These are phyloP conservation scores for Chaenogobius annularis DNA, from an alignment of 2,113 vertebrate species.

Conservation along the genomic window DNA sequence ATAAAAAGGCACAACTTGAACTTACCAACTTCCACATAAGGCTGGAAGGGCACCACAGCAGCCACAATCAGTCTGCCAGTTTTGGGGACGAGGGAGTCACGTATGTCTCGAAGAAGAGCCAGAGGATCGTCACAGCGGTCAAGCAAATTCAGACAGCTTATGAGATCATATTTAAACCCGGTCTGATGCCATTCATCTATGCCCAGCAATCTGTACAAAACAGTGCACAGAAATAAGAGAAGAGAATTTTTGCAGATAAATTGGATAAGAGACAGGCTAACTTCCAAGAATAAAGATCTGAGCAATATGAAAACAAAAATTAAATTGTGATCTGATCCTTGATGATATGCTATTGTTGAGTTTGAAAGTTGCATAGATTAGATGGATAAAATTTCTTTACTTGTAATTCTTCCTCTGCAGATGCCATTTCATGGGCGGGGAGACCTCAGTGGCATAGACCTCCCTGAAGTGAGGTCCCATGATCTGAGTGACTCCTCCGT, in stretches of 20 bases:
- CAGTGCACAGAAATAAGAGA: neutral
- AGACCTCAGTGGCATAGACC: constrained; percentile 93
- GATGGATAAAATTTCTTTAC: constrained; percentile 58
- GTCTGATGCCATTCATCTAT: constrained; percentile 92
- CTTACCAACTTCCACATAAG: constrained; percentile 94
- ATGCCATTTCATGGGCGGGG: constrained; percentile 95
- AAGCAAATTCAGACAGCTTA: constrained; percentile 97
- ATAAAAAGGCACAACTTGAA: constrained; percentile 3
- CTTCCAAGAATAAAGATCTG: too few relatives aligned
- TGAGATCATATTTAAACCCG: constrained; percentile 91
- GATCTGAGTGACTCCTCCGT: constrained; percentile 93
- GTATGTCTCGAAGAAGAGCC: constrained; percentile 87
- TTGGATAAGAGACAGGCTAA: neutral
- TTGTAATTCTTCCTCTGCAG: constrained; percentile 94
- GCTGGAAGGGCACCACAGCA: constrained; percentile 92
- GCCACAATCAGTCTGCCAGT: constrained; percentile 90
- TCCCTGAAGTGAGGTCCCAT: constrained; percentile 93
- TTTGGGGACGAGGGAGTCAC: constrained; percentile 84
- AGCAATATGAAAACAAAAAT: too few relatives aligned
- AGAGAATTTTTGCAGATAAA: neutral
- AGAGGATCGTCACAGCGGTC: constrained; percentile 94
- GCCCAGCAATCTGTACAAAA: constrained; percentile 81
- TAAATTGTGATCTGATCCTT: too few relatives aligned
- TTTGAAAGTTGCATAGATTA: too few relatives aligned
- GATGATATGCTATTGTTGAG: too few relatives aligned